Percentiles rank a stretch among this genome's conserved stretches.
Evolutionary conservation across 2,113 vertebrate species (phyloP).

Genomic region (Centropus bengalensis): DNA sequence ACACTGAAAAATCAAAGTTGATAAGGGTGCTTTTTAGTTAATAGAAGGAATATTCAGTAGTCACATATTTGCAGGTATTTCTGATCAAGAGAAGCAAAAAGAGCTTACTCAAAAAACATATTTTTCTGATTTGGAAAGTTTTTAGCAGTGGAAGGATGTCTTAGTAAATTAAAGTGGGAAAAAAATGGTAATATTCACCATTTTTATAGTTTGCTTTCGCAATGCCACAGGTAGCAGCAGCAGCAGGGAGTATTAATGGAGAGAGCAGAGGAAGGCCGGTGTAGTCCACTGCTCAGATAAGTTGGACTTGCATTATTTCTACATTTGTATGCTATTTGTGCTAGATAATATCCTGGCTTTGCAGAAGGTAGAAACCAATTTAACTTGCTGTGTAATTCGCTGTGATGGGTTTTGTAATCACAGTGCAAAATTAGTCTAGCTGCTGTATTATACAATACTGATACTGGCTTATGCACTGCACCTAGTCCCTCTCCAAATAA

Average conservation of each 20-base stretch:
- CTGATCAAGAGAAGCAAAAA: not conserved
- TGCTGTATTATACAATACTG: constrained; percentile 55
- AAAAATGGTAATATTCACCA: not conserved
- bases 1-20: not conserved
- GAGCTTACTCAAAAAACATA: not conserved
- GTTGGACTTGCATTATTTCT: constrained; percentile 50
- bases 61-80: not conserved
- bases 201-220: not conserved
- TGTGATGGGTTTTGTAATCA: constrained; percentile 72
- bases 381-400: constrained; percentile 62
- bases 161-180: not conserved
- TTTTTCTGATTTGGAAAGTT: not conserved
- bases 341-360: constrained; percentile 54
- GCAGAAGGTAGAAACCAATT: constrained; percentile 62
- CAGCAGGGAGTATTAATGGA: constrained; percentile 14
- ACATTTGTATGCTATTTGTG: constrained; percentile 68
- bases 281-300: constrained; percentile 12
- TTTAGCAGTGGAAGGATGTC: not conserved
- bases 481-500: constrained; percentile 18
- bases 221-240: constrained; percentile 5
- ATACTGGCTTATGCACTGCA: constrained; percentile 24
- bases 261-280: constrained; percentile 12
- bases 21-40: not conserved
- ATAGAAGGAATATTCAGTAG: not conserved
- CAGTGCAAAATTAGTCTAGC: constrained; percentile 45